phyloP scores from a whole-genome alignment of 2,797 vertebrate species.

The Rousettus madagascariensis region DNA sequence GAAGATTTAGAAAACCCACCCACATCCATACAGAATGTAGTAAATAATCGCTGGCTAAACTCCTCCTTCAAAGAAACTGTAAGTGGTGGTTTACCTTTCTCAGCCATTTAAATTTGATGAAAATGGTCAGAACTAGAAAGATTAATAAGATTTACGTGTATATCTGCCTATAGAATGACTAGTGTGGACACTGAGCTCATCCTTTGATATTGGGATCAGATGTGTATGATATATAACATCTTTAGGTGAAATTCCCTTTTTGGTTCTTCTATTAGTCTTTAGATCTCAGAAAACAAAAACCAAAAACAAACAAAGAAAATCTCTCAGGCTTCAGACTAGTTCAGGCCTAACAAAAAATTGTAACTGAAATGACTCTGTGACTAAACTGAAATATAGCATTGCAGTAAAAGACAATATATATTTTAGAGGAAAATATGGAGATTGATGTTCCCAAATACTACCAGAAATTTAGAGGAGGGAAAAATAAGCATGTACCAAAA shows the following conservation, averaged over 20 bases:
- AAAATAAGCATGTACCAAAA: background rate
- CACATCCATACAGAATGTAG: conserved; percentile 95
- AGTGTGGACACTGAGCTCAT: background rate
- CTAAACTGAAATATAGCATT: background rate
- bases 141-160: background rate
- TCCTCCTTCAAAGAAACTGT: conserved; percentile 98
- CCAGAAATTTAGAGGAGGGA: background rate
- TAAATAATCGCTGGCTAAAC: conserved; percentile 98
- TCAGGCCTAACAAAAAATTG: background rate
- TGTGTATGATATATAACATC: background rate
- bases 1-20: conserved; percentile 99
- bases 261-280: background rate
- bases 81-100: conserved; percentile 73
- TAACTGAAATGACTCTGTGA: background rate
- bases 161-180: background rate
- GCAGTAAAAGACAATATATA: background rate
- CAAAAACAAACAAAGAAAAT: background rate
- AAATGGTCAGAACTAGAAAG: background rate
- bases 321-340: background rate
- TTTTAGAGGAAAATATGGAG: background rate
- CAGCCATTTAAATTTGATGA: background rate
- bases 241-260: background rate
- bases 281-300: background rate
- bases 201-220: background rate
- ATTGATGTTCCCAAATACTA: background rate